Percentiles rank a stretch among this genome's conserved stretches.
Conservation (phyloP, 2,797 vertebrate species). For the Leptodactylus fallax region DNA sequence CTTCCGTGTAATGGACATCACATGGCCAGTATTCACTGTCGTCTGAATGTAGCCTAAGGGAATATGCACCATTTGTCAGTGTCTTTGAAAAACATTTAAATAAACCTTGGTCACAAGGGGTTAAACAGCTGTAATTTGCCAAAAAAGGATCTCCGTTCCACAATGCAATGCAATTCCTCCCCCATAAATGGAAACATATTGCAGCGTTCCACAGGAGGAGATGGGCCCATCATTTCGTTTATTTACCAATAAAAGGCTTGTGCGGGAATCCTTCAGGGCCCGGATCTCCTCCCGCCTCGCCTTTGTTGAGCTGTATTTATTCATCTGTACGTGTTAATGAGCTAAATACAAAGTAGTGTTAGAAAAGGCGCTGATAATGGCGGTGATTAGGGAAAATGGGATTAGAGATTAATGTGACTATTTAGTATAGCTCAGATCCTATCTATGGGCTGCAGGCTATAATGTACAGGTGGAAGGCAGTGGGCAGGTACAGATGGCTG, state of each 20-base stretch:
- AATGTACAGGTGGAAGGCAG: slow-evolving; percentile 52
- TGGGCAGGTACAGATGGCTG: slow-evolving; percentile 59
- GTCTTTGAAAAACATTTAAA: no score
- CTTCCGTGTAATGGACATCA: no score
- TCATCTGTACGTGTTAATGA: slow-evolving; percentile 60
- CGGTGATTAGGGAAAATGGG: slow-evolving; percentile 61
- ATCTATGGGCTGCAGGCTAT: slow-evolving; percentile 43
- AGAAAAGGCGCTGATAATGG: slow-evolving; percentile 56
- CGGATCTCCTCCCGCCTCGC: slow-evolving; percentile 21
- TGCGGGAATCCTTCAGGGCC: slow-evolving; percentile 33
- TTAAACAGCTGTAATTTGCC: background rate
- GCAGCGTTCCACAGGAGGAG: background rate
- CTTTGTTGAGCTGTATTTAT: slow-evolving; percentile 50
- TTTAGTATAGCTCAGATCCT: slow-evolving; percentile 36
- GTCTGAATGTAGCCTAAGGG: no score
- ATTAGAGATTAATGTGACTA: slow-evolving; percentile 60
- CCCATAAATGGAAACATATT: slow-evolving; percentile 26
- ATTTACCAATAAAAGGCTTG: slow-evolving; percentile 22
- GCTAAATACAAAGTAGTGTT: slow-evolving; percentile 62
- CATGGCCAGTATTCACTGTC: no score
- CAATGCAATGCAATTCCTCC: background rate
- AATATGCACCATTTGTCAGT: no score
- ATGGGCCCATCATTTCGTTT: background rate
- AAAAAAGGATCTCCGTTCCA: background rate
- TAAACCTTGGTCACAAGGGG: background rate